Percentiles rank a stretch among this genome's conserved stretches.
These are phyloP conservation scores for Canis aureus DNA, from an alignment of 2,113 vertebrate genomes.

Conservation along the genomic window DNA sequence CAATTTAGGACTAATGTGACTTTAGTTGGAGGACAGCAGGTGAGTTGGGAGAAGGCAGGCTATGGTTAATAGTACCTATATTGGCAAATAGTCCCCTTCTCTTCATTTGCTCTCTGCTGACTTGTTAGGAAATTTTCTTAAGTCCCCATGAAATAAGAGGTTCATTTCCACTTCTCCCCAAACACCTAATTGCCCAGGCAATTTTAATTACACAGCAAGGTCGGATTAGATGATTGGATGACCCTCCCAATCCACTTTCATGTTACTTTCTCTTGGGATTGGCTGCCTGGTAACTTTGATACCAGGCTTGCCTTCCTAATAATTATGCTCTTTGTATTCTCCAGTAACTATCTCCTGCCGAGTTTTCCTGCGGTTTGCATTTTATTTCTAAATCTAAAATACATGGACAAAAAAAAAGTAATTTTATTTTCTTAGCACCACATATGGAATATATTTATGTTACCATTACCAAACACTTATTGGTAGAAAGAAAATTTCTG, in stretches of 20 bases:
- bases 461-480: conserved; percentile 15
- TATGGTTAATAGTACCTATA: neutral
- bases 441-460: neutral
- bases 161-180: conserved; percentile 63
- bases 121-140: conserved; percentile 62
- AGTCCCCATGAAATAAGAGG: conserved; percentile 52
- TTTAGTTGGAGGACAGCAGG: neutral
- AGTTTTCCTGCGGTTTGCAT: neutral
- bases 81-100: conserved; percentile 14
- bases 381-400: conserved; percentile 55
- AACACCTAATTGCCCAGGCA: conserved; percentile 59
- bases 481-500: conserved; percentile 48
- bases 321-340: conserved; percentile 65
- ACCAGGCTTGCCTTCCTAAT: conserved; percentile 63
- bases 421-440: conserved; percentile 27
- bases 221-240: conserved; percentile 44
- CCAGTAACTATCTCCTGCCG: conserved; percentile 46
- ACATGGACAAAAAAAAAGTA: neutral
- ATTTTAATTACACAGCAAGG: no score
- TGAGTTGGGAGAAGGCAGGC: neutral
- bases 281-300: conserved; percentile 81
- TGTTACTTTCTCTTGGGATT: conserved; percentile 64
- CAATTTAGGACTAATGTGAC: neutral
- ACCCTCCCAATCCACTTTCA: conserved; percentile 47
- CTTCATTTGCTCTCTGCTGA: neutral